Base-by-base conservation (phyloP, 2,888 invertebrate genomes). In the Abrostola tripartita region DNA sequence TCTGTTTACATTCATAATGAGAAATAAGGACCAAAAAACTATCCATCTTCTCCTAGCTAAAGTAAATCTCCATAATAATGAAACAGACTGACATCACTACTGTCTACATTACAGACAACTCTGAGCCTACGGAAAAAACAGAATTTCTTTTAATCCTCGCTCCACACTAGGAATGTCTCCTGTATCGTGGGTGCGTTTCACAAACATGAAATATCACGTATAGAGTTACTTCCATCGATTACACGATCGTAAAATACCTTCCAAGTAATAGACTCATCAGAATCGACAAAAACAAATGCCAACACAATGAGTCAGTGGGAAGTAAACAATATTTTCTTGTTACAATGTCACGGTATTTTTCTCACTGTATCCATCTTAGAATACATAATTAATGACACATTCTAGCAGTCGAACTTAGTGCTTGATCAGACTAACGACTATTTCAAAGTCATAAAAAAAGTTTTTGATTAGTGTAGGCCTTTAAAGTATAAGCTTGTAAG, bases 331-430 rank as follows among this genome's bases (percentile, higher is more conserved):
- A 5, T 65, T 65, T 65, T 42, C 36, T 49, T 9, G 6, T 53
- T 49, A 14, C 40, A 73, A 58, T 69, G 55, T 69, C 65, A 55
- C 37, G 11, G 59, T 61, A 74, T 69, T 65, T 69, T 69, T 65
- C 50, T 58, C 55, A 12, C 4, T 61, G 37, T 14, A 40, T 56
- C 50, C 58, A 42, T 60, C 49, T 11, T 49, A 52, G 60, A 68
- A 73, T 71, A 64, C 64, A 36, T 59, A 61, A 64, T 60, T 56
- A 56, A 53, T 41, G 11, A 68, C 37, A 60, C 49, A 59, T 63
- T 68, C 59, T 55, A 56, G 64, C 53, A 64, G 37, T 57, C 57
- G 60, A 68, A 53, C 63, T 56, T 38, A 38, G 37, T 54, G 36
- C 58, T 10, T 5, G 35, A 47, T 36, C 42, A 52, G 54, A 57